Evolutionary conservation across 2,113 vertebrate genomes (phyloP), one percentile per base, ranked within the genome.

Genomic region (Pongo pygmaeus): DNA sequence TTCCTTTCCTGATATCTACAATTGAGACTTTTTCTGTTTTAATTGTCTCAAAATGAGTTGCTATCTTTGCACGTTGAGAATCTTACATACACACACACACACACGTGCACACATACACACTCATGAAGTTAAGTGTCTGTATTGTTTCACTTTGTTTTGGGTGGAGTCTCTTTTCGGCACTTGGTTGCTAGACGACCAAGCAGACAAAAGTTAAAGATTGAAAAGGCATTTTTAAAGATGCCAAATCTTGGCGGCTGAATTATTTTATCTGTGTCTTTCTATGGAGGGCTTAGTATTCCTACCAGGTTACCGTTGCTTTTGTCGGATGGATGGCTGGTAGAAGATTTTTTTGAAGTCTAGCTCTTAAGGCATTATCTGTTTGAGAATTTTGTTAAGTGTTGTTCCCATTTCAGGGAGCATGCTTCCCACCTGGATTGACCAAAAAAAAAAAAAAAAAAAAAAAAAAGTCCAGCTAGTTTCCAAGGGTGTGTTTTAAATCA

Each of bases 131-230:
- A 97, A 98, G 89, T 97, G 96, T 97, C 98, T 97, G 97, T 97
- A 98, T 98, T 98, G 98, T 98, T 98, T 98, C 98, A 95, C 91
- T 98, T 98, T 99, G 98, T 98, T 99, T 98, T 98, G 98, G 98
- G 98, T 98, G 98, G 98, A 98, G 99, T 98, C 98, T 98, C 93
- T 98, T 97, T 98, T 98, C 97, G 1, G 94, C 72, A 94, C 98
- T 98, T 97, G 97, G 98, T 99, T 98, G 98, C 98, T 98, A 99
- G 98, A 98, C 98, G 96, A 98, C 98, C 98, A 98, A 98, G 97
- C 98, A 97, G 98, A 98, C 98, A 98, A 98, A 98, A 98, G 97
- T 97, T 97, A 97, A 97, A 94, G 98, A 93, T 97, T 98, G 98
- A 98, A 98, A 98, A 98, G 97, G 91, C 97, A 93, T 97, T 98